phyloP scores from a whole-genome alignment of 1,140 invertebrate species.

The Hylaeus anthracinus region DNA sequence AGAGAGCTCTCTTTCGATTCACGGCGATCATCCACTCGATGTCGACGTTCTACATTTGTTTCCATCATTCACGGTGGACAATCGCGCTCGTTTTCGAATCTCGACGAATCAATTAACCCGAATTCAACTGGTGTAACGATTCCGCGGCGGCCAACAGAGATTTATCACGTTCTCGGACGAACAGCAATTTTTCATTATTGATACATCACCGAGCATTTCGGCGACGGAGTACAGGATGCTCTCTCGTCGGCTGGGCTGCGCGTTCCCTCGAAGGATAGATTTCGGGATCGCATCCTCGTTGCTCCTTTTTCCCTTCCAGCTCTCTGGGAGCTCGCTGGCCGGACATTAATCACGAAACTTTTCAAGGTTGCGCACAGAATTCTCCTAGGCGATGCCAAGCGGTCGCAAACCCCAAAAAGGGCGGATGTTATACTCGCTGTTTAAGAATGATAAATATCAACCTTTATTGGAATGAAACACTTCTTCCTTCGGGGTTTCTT shows the following conservation, averaged over 20 bases:
- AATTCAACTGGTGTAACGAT: conserved; percentile 35
- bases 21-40: not conserved
- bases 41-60: not conserved
- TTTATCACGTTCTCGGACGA: conserved; percentile 30
- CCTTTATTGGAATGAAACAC: no score
- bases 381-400: not conserved
- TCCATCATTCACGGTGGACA: conserved; percentile 1
- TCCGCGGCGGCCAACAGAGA: not conserved
- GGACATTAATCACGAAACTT: conserved; percentile 51
- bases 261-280: conserved; percentile 1
- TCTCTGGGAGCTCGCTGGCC: not conserved
- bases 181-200: conserved; percentile 48
- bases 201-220: conserved; percentile 18
- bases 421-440: no score
- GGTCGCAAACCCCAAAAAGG: no score
- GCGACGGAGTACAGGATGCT: conserved; percentile 45
- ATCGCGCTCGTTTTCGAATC: not conserved
- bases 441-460: no score
- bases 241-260: not conserved
- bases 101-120: conserved; percentile 49
- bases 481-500: no score
- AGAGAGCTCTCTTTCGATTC: no score
- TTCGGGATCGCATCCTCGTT: conserved; percentile 7
- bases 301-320: conserved; percentile 18
- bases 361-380: conserved; percentile 38